Base-by-base conservation (phyloP, 1,140 invertebrate genomes). In the Brachionus sp. region DNA sequence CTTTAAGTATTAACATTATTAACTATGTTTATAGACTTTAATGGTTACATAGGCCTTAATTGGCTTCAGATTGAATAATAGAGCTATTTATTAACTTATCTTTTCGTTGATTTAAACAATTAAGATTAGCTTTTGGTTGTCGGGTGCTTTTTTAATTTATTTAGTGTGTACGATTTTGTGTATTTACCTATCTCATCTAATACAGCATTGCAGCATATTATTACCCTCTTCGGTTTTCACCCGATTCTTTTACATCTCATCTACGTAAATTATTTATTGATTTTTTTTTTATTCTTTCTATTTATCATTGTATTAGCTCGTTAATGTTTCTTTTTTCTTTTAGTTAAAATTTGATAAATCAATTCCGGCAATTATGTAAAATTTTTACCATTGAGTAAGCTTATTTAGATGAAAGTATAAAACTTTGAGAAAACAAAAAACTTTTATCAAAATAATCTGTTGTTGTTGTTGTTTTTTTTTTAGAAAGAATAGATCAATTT, bases 1-100 rank as follows among this genome's bases (percentile, higher is more conserved):
- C n/a, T 23, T 37, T 33, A 33, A 66, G 50, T 57, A 57, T 57
- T 57, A 66, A 66, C 64, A 66, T 66, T 33, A 66, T 66, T 66
- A 66, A 66, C 25, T 66, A 57, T 57, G 50, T 57, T 57, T 57
- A 57, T 5, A 57, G 50, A 57, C n/a, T 57, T 19, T 7, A 19
- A 57, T 57, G 50, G 50, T 57, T 57, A 23, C 50, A 57, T 7
- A 57, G 16, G n/a, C 9, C 50, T 57, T 57, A 57, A 57, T 57
- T 57, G 50, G 50, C 50, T 57, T 57, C 50, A 25, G 16, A 57
- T 57, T 57, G 50, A 57, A 19, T 57, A 57, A 57, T 57, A n/a
- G 50, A 57, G 50, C 19, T 57, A 57, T 57, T 57, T 57, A 25
- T 19, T 19, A 57, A 57, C 50, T 57, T 57, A 57, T 57, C 50